Conservation (phyloP, 2,888 invertebrate genomes). For the Trissonchulus latispiculum region DNA sequence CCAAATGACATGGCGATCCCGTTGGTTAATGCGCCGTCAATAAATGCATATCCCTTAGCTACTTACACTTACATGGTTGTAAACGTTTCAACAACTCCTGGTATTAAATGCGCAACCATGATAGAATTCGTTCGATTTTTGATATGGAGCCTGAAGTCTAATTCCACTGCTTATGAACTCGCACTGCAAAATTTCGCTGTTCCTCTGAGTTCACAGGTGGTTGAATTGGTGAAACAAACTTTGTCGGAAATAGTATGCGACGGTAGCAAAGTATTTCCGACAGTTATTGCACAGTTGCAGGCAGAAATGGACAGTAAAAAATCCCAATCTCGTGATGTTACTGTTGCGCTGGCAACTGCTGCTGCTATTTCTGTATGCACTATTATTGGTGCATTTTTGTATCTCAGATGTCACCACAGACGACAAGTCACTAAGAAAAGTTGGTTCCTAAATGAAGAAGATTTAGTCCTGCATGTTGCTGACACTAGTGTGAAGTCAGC, state of each 20-base stretch:
- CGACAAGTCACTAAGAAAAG: background rate
- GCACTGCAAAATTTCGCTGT: background rate
- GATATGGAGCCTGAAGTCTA: background rate
- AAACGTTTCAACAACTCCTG: background rate
- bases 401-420: background rate
- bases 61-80: background rate
- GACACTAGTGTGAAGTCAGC: no score
- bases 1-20: background rate
- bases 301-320: background rate
- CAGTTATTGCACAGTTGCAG: background rate
- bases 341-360: background rate
- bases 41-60: background rate
- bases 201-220: background rate
- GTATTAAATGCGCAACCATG: background rate
- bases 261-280: background rate
- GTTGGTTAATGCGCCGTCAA: background rate
- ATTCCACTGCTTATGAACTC: background rate
- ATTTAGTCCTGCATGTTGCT: no score
- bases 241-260: background rate
- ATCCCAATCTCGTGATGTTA: background rate
- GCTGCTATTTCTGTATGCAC: background rate
- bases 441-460: no score
- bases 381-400: background rate
- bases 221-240: background rate
- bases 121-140: background rate